Evolutionary conservation across 2,888 invertebrate species (phyloP).

Genomic region (Tetheella fluctuosa): DNA sequence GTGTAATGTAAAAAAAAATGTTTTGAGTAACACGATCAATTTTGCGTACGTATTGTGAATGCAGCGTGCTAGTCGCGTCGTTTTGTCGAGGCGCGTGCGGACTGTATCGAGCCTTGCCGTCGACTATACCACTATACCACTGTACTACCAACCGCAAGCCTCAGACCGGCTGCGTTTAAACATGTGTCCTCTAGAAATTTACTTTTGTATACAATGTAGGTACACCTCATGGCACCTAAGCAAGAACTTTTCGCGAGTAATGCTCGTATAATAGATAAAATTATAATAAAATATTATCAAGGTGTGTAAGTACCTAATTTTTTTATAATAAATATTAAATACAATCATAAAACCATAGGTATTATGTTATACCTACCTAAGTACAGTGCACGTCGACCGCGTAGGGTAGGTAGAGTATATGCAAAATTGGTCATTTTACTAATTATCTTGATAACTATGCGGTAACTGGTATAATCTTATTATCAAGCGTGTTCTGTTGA

Average conservation of each 20-base stretch:
- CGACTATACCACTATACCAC: slow-evolving; percentile 57
- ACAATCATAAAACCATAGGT: too few relatives aligned
- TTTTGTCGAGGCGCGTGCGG: slow-evolving; percentile 50
- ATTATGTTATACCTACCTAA: too few relatives aligned
- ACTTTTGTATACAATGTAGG: slow-evolving; percentile 45
- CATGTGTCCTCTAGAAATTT: slow-evolving; percentile 50
- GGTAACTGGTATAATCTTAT: not conserved
- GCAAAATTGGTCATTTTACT: not conserved
- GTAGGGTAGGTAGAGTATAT: not conserved
- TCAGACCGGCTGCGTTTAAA: slow-evolving; percentile 43
- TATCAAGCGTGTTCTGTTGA: not conserved
- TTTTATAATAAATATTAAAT: too few relatives aligned
- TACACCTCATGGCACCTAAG: slow-evolving; percentile 27
- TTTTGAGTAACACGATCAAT: slow-evolving; percentile 15
- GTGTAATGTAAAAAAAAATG: slow-evolving; percentile 17
- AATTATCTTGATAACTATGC: not conserved
- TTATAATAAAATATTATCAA: too few relatives aligned
- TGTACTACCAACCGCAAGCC: slow-evolving; percentile 9
- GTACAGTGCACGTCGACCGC: not conserved
- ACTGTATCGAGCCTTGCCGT: slow-evolving; percentile 53
- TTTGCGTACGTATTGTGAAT: slow-evolving; percentile 23
- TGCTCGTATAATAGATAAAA: too few relatives aligned
- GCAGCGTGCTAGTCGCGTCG: slow-evolving; percentile 13
- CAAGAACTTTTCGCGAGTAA: slow-evolving; percentile 8
- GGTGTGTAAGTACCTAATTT: too few relatives aligned